Evolutionary conservation across 2,113 vertebrate genomes (phyloP).

Genomic region (Barnardius zonarius): DNA sequence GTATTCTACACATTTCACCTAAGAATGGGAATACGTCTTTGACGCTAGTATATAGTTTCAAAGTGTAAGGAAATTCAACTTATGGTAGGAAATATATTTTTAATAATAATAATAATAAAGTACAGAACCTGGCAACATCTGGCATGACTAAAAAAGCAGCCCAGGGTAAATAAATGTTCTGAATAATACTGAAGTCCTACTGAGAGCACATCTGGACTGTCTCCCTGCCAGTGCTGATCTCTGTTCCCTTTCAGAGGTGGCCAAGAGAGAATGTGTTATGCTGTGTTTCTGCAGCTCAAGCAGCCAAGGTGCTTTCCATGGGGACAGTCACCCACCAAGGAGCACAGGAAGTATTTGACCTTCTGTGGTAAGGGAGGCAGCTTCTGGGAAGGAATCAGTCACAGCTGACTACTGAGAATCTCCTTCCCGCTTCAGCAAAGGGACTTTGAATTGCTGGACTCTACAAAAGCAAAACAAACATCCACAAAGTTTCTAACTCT

Average conservation of each 20-base stretch:
- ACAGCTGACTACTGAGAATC: background rate
- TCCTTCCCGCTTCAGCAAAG: background rate
- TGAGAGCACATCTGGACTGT: background rate
- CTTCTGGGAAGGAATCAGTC: background rate
- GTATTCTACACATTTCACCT: background rate
- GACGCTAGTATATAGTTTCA: background rate
- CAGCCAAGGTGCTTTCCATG: background rate
- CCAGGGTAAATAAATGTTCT: background rate
- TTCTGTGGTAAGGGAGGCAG: background rate
- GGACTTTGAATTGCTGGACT: background rate
- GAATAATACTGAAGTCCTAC: background rate
- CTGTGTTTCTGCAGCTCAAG: background rate
- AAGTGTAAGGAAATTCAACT: background rate
- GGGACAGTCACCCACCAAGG: fast-evolving
- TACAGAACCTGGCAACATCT: background rate
- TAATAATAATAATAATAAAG: background rate
- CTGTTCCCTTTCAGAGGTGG: background rate
- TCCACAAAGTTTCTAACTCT: background rate
- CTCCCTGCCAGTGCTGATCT: background rate
- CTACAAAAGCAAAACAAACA: background rate
- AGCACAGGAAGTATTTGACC: background rate
- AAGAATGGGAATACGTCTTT: background rate
- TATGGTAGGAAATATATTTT: background rate
- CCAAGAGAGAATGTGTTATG: background rate
- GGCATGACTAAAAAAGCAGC: background rate